Percentiles rank a stretch among this genome's conserved stretches.
Evolutionary conservation across 64 coral and sea anemone genomes (phyloP).

Genomic region (Dendronephthya gigantea): DNA sequence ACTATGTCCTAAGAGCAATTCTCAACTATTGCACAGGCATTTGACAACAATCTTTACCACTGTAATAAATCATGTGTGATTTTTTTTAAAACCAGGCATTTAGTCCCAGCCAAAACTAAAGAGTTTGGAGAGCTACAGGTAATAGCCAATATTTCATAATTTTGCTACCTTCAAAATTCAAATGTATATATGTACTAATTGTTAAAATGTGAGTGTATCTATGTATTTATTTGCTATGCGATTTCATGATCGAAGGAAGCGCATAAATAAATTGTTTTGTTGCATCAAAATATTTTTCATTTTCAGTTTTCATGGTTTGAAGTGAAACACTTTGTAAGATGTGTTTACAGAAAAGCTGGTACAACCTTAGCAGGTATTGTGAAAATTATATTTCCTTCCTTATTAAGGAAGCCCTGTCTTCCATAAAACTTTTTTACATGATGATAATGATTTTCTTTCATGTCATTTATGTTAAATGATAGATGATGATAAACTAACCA

Average conservation of each 20-base stretch:
- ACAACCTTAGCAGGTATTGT: slow-evolving; percentile 4
- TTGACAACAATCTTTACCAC: background rate
- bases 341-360: slow-evolving; percentile 4
- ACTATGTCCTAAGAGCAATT: background rate
- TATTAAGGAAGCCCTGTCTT: background rate
- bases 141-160: background rate
- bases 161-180: no score
- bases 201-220: no score
- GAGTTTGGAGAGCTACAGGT: background rate
- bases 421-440: no score
- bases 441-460: no score
- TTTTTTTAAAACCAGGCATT: background rate
- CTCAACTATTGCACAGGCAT: background rate
- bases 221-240: background rate
- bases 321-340: slow-evolving; percentile 9
- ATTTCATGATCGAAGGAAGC: background rate
- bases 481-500: slow-evolving; percentile 8
- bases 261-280: background rate
- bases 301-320: slow-evolving; percentile 3
- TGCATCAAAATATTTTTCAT: no score
- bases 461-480: no score
- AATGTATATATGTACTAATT: no score
- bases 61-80: background rate
- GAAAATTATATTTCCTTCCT: background rate
- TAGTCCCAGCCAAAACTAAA: background rate